Evolutionary conservation across 2,888 invertebrate genomes (phyloP), one percentile per base, ranked within the genome.

Genomic region (Sicus ferrugineus): DNA sequence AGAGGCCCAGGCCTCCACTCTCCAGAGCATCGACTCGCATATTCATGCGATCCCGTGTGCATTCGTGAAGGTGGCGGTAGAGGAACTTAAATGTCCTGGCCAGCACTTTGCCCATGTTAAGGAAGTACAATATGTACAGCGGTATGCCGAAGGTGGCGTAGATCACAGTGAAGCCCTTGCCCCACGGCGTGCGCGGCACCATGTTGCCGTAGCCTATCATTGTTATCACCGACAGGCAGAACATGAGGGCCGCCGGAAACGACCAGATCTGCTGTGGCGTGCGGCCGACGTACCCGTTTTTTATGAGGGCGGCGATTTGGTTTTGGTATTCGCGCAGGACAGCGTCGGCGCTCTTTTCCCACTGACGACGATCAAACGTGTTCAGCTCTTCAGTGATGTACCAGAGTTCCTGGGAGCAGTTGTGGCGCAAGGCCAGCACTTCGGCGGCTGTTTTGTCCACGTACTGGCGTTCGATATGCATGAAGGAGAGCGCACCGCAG

Each of bases 191-290:
- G 76, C 90, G 89, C 0, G 95, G 95, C 14, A 94, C 92, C 84
- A 94, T 89, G 82, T 94, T 94, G 0, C 95, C 95, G 80, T 95
- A 95, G 2, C 95, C 95, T 76, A 95, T 94, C 95, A 95, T 95
- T 4, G 95, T 95, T 79, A 95, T 94, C 6, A 95, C 92, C 28
- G 94, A 94, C 14, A 95, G 84, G 31, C 93, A 94, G 81, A 93
- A 96, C 94, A 95, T 95, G 3, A 95, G 84, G 0, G 95, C 93
- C 0, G 94, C 93, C 0, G 95, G 93, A 77, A 94, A 94, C 0
- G 92, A 91, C 95, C 95, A 96, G 67, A 91, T 89, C 70, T 94
- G 91, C 56, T 88, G 87, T 0, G 89, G 88, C 2, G 89, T 87
- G 26, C 90, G 85, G 0, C 92, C 93, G 78, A 90, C 92, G 81